Evolutionary conservation across 2,888 invertebrate genomes (phyloP), one percentile per base, ranked within the genome.

Genomic region (Caenorhabditis doughertyi): DNA sequence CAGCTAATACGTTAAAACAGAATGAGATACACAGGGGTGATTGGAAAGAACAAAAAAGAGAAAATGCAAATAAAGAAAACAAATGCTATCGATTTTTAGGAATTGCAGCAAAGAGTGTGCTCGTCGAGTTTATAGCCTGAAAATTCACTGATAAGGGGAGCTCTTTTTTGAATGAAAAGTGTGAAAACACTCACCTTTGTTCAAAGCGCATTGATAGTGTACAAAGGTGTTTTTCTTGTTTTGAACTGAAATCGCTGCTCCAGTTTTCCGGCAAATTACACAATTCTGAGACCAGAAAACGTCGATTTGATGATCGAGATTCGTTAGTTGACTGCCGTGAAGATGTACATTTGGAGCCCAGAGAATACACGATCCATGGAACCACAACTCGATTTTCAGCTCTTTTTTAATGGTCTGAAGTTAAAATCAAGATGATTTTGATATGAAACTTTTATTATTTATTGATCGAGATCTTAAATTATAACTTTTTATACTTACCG

Each of bases 271-370:
- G 47, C 86, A 86, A 13, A 83, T 51, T 0, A 51, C 29, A 42
- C 86, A 86, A n/a, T 49, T 60, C 44, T 76, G 73, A 18, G 56
- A 56, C 84, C 84, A 86, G 72, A 83, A 86, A 5, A 73, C 27
- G 3, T 81, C 76, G 56, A 86, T 62, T 32, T 83, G 77, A 27
- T 56, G 27, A 11, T 83, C 68, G 11, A 86, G 76, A 71, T 84
- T 83, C 13, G 77, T 71, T 32, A 86, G 64, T 44, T 79, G 72
- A 71, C 71, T 79, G 8, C 83, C 86, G 29, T 55, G 51, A 65
- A 86, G 79, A 39, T 85, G 81, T 13, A 86, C 55, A 21, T 81
- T 68, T 8, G 86, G 86, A 32, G 86, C 82, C 84, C 85, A 85
- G n/a, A 86, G 67, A 25, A 72, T 74, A 53, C 86, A 86, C 0